Conservation (phyloP, 2,888 invertebrate genomes). For the Galerucella nymphaeae region DNA sequence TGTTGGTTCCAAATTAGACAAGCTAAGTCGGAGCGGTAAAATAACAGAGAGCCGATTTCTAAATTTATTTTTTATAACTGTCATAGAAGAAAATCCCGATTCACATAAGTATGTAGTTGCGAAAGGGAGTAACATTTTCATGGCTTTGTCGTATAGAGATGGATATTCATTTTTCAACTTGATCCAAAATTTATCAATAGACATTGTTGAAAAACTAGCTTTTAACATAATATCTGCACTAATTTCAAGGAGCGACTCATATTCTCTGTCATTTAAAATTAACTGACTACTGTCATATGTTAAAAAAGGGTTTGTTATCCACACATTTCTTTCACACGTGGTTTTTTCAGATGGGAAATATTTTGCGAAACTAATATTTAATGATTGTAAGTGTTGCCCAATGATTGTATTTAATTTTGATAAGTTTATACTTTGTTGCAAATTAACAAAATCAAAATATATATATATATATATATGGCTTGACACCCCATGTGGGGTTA, state of each 20-base stretch:
- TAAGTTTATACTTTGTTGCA: no score
- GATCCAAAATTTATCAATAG: not conserved
- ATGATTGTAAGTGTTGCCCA: no score
- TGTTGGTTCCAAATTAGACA: constrained; percentile 9
- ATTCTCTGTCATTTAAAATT: constrained; percentile 1
- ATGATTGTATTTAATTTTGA: no score
- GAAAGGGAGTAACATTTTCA: not conserved
- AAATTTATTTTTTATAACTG: not conserved
- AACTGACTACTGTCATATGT: no score
- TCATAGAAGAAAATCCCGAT: no score
- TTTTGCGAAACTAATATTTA: not conserved
- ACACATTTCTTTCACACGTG: not conserved
- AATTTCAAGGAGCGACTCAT: constrained; percentile 2
- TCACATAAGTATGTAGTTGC: no score
- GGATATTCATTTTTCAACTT: constrained; percentile 5
- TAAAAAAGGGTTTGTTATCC: no score
- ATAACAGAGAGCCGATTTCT: not conserved
- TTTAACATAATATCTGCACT: constrained; percentile 9
- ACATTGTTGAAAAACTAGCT: constrained; percentile 13
- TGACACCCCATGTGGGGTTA: no score
- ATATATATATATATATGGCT: no score
- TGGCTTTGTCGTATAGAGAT: constrained; percentile 7
- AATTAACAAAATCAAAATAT: not conserved
- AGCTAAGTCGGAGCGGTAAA: not conserved
- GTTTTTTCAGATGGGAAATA: not conserved